Base-by-base conservation (phyloP, 2,888 invertebrate genomes). In the Mycalesis mineus region DNA sequence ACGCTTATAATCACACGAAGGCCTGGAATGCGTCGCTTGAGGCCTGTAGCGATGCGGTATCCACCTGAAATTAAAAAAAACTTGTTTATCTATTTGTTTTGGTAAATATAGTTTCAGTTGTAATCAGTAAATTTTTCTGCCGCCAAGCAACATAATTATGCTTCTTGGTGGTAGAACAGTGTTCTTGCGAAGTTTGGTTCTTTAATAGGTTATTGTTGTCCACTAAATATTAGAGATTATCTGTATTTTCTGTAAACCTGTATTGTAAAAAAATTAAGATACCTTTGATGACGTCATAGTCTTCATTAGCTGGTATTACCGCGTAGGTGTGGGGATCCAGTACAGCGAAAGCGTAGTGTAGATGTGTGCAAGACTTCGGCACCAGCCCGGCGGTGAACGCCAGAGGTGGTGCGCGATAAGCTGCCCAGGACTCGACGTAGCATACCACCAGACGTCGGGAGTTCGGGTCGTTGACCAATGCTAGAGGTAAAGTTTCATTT, bases 231-330 rank as follows among this genome's bases (percentile, higher is more conserved):
- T n/a, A n/a, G n/a, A n/a, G n/a, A n/a, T n/a, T n/a, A n/a, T n/a
- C n/a, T n/a, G n/a, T 33, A 11, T 33, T 33, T 7, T 9, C 33
- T 33, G 33, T 11, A 7, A 33, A 33, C 7, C 33, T 9, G 33
- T 9, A 33, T 6, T 6, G 7, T 33, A 11, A 11, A 33, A 9
- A 33, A 11, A 2, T 11, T 2, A 2, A 33, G 33, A 55, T 65
- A 93, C 95, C 95, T 90, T 93, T 93, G 7, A 94, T 84, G 57
- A 94, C 79, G 71, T 95, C 95, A 68, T 93, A 94, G 70, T 94
- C 94, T 55, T 92, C 91, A 75, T 95, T 94, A 36, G 91, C 88
- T 0, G 94, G 91, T 42, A 91, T 84, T 17, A 95, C 84, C 11
- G 90, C 84, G 67, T 92, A 91, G 0, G 91, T 91, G 63, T 93